These are phyloP conservation scores for Notamacropus eugenii DNA, from an alignment of 2,797 vertebrate genomes.

Conservation along the genomic window DNA sequence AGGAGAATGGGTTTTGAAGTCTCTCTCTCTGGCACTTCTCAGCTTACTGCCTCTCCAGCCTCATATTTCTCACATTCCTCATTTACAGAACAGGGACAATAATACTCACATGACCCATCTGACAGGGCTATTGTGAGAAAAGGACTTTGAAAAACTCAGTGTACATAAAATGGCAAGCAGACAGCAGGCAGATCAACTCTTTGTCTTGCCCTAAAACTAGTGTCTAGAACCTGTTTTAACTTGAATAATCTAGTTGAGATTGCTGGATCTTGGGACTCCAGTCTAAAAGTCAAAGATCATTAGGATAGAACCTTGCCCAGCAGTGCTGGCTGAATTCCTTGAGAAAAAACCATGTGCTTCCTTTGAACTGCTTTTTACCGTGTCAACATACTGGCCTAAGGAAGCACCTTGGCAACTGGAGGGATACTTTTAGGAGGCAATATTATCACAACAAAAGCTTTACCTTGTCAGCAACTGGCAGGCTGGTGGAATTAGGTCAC, in stretches of 20 bases:
- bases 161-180: neutral
- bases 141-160: neutral
- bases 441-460: neutral
- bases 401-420: neutral
- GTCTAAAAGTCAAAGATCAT: neutral
- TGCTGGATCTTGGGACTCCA: neutral
- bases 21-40: neutral
- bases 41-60: neutral
- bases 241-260: neutral
- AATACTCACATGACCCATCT: neutral
- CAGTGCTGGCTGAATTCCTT: neutral
- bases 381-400: neutral
- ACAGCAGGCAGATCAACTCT: neutral
- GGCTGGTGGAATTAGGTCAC: neutral
- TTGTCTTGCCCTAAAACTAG: neutral
- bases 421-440: neutral
- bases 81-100: neutral
- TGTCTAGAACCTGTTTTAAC: neutral
- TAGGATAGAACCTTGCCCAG: neutral
- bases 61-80: neutral
- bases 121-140: neutral
- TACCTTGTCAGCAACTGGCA: neutral
- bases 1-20: neutral
- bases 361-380: neutral
- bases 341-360: neutral